Percentiles rank a stretch among this genome's conserved stretches.
These are phyloP conservation scores for Ctenoplectra terminalis DNA, from an alignment of 1,140 invertebrate species.

Conservation along the genomic window DNA sequence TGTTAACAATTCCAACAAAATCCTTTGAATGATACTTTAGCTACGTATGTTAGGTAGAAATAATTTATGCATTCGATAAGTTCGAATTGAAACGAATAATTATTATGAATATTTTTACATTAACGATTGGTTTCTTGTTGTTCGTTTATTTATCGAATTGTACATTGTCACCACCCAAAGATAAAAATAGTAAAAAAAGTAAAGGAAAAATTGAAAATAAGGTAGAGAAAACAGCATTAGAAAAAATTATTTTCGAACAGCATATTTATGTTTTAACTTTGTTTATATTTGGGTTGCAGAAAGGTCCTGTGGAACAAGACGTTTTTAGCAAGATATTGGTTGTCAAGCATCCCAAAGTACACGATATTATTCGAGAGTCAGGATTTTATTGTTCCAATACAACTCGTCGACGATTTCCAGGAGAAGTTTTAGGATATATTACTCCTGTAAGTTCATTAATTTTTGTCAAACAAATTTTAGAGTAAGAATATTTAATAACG, in stretches of 20 bases:
- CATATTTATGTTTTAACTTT: constrained; percentile 1
- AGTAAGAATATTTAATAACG: background rate
- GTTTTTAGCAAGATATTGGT: constrained; percentile 89
- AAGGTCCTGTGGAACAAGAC: constrained; percentile 86
- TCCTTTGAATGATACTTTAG: constrained; percentile 7
- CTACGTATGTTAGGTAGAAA: background rate
- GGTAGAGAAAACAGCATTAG: constrained; percentile 51
- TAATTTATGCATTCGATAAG: constrained; percentile 2
- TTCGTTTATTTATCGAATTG: constrained; percentile 49
- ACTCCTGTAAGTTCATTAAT: constrained; percentile 89
- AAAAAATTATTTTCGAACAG: background rate
- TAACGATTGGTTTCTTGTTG: constrained; percentile 58
- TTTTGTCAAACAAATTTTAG: background rate
- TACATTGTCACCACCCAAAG: constrained; percentile 72
- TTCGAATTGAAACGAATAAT: constrained; percentile 7
- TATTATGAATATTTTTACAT: constrained; percentile 69
- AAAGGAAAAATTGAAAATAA: constrained; percentile 69
- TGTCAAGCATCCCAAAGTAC: constrained; percentile 84
- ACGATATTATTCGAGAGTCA: constrained; percentile 91
- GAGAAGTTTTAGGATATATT: constrained; percentile 92
- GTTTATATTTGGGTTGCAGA: constrained; percentile 63
- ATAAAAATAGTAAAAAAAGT: constrained; percentile 66
- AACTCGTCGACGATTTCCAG: constrained; percentile 86
- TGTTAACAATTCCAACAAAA: constrained; percentile 10
- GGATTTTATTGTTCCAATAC: constrained; percentile 89